Evolutionary conservation across 2,113 vertebrate species (phyloP), one percentile per base, ranked within the genome.

Genomic region (Uropsilus gracilis): DNA sequence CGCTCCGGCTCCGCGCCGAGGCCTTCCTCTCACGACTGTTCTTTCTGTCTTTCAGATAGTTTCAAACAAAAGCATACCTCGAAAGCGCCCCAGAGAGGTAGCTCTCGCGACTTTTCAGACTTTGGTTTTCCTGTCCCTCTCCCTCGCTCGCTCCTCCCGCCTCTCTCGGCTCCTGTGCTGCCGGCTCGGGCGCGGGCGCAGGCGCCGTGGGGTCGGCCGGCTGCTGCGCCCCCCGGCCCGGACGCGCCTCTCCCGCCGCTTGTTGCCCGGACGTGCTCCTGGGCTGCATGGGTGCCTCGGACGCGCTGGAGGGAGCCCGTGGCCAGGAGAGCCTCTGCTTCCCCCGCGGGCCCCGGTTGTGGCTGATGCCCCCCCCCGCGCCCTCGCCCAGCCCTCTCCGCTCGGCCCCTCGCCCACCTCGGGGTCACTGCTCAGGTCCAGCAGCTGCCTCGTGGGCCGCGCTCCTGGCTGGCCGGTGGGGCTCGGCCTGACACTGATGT

Each of bases 11-110:
- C n/a, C n/a, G 80, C 95, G 53, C 88, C 95, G 80, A 94, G 92
- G 88, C 97, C 84, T 97, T 93, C 96, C 97, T 98, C 98, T 98
- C 98, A 98, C 96, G 97, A 98, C 97, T 98, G 98, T 97, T 98
- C 98, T 98, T 98, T 98, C 98, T 99, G 98, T 99, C 98, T 99
- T 99, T 98, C 99, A 99, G 99, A 99, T 98, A 98, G 99, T 99
- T 98, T 99, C 99, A 99, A 99, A 99, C 99, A 99, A 99, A 99
- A 99, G 99, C 99, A 99, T 99, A 98, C 99, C 99, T 99, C 99
- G 98, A 99, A 99, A 99, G 98, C 99, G 98, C 99, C 99, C 98
- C 99, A 99, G 98, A 98, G 99, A 99, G 99, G 99, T 99, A 99
- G 98, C 98, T 98, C 98, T 98, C 98, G 98, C 98, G 96, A 98